Conservation (phyloP, 2,797 vertebrate genomes). For the Rhinophrynus dorsalis region DNA sequence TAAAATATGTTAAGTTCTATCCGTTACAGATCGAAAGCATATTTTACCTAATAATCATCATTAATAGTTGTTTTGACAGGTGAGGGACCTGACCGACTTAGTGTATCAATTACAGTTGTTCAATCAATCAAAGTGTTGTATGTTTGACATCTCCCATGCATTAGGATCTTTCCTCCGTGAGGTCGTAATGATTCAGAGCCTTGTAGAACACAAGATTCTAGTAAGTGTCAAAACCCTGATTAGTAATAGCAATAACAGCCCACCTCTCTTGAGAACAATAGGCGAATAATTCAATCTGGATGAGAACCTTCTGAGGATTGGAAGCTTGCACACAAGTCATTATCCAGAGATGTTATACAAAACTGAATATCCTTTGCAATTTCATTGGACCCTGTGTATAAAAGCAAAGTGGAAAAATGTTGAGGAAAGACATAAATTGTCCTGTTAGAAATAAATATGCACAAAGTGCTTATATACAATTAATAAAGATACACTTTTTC, state of each 20-base stretch:
- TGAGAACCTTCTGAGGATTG: not conserved
- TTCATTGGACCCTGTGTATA: no score
- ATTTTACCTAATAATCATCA: slow-evolving; percentile 43
- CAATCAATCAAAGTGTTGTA: slow-evolving; percentile 40
- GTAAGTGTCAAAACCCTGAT: slow-evolving; percentile 32
- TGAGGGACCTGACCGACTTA: slow-evolving; percentile 40
- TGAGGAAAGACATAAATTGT: no score
- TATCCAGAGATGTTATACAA: not conserved
- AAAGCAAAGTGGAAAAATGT: no score
- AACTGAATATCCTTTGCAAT: no score
- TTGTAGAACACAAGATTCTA: slow-evolving; percentile 7
- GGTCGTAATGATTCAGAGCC: slow-evolving; percentile 19
- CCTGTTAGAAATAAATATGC: no score
- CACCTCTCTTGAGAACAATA: not conserved
- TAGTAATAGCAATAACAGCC: slow-evolving; percentile 21
- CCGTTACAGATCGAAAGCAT: slow-evolving; percentile 23
- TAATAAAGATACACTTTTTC: no score
- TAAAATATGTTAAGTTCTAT: slow-evolving; percentile 28
- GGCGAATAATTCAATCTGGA: not conserved
- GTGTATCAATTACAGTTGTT: slow-evolving; percentile 46
- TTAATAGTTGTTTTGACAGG: slow-evolving; percentile 46
- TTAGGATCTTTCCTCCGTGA: slow-evolving; percentile 25
- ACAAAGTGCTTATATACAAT: no score
- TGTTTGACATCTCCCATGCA: slow-evolving; percentile 23
- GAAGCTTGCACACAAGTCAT: not conserved